Evolutionary conservation across 2,888 invertebrate species (phyloP).

Genomic region (Amphimallon solstitiale): DNA sequence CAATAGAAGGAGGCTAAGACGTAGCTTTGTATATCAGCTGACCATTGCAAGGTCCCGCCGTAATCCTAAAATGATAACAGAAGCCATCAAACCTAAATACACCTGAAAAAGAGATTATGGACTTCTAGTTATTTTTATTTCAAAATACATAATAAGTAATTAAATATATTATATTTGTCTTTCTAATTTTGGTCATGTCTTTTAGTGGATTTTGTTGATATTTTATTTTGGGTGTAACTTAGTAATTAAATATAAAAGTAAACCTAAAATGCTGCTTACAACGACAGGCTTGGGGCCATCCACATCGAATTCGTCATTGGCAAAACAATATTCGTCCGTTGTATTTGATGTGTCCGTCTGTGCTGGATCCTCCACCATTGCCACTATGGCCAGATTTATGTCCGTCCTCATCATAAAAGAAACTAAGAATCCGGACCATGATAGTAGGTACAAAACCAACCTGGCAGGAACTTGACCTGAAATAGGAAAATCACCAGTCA

Average conservation of each 20-base stretch:
- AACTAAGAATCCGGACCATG: constrained; percentile 78
- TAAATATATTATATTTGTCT: too few relatives aligned
- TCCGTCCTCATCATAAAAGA: constrained; percentile 82
- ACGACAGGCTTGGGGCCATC: constrained; percentile 18
- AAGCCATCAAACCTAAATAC: background rate
- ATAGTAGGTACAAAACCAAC: constrained; percentile 74
- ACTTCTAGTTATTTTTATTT: too few relatives aligned
- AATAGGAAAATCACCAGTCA: too few relatives aligned
- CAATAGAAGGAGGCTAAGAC: constrained; percentile 77
- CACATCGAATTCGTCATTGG: background rate
- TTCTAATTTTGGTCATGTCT: too few relatives aligned
- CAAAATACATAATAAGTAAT: too few relatives aligned
- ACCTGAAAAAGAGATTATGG: too few relatives aligned
- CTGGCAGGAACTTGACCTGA: constrained; percentile 71
- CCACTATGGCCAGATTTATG: constrained; percentile 77
- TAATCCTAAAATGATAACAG: constrained; percentile 55
- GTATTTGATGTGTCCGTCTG: constrained; percentile 48
- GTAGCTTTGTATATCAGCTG: constrained; percentile 70
- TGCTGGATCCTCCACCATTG: constrained; percentile 67
- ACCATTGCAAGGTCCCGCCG: constrained; percentile 74
- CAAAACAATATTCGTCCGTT: constrained; percentile 44
- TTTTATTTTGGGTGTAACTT: too few relatives aligned
- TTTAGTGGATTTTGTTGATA: background rate
- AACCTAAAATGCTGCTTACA: constrained; percentile 7
- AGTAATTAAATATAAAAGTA: background rate